These are phyloP conservation scores for Ethmia dodecea DNA, from an alignment of 2,888 invertebrate genomes.

Conservation along the genomic window DNA sequence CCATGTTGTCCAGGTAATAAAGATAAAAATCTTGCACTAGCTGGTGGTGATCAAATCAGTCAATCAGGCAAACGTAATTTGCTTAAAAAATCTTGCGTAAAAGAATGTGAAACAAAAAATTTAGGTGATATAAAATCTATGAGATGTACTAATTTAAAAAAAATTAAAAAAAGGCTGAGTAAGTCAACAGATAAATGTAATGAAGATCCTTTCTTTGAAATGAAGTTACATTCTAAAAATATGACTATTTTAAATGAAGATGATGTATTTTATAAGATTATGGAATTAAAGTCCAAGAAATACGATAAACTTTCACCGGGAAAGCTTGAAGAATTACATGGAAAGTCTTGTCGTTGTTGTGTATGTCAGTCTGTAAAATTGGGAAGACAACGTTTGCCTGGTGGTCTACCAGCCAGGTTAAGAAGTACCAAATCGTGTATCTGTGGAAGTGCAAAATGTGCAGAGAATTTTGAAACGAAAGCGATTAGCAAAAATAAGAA, in stretches of 20 bases:
- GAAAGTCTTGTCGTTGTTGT: conserved; percentile 14
- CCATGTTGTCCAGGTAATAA: conserved; percentile 14
- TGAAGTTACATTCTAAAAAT: conserved; percentile 17
- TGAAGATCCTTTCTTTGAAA: conserved; percentile 11
- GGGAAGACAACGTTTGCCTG: not conserved
- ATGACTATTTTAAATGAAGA: conserved; percentile 21
- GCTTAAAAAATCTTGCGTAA: not conserved
- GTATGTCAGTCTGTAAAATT: conserved; percentile 12
- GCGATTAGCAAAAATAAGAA: not conserved
- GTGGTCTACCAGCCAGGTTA: not conserved
- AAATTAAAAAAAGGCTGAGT: not conserved
- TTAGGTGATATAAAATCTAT: too few relatives aligned
- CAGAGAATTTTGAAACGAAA: conserved; percentile 7
- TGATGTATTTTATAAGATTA: conserved; percentile 8
- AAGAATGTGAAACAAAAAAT: not conserved
- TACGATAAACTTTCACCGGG: not conserved
- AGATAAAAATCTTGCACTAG: not conserved
- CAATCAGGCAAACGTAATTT: not conserved
- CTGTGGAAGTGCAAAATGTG: conserved; percentile 19
- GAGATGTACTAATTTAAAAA: too few relatives aligned
- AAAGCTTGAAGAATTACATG: conserved; percentile 4
- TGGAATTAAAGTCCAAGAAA: not conserved
- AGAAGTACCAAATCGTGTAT: conserved; percentile 11
- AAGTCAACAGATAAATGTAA: not conserved
- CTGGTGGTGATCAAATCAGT: not conserved